These are phyloP conservation scores for Chrysogorgia sp. DNA, from an alignment of 92 coral and sea anemone species.

Conservation along the genomic window DNA sequence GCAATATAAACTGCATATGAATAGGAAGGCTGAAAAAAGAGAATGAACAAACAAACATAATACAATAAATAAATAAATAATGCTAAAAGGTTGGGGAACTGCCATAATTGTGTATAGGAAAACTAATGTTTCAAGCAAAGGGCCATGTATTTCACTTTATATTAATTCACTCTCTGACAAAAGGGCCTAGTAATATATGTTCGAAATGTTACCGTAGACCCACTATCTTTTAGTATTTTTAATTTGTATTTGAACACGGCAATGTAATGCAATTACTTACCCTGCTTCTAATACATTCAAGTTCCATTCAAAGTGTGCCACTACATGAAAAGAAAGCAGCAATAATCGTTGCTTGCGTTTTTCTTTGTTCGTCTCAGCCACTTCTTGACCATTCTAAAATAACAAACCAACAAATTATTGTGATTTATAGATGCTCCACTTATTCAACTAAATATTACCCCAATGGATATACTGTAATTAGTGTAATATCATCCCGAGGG, in stretches of 20 bases:
- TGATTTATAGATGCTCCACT: neutral
- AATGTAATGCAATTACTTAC: conserved; percentile 43
- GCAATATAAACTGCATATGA: conserved; percentile 77
- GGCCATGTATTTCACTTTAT: too few relatives aligned
- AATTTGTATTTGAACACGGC: neutral
- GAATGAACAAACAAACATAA: neutral
- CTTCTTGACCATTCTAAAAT: conserved; percentile 44
- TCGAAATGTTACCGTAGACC: too few relatives aligned
- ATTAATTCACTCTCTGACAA: too few relatives aligned
- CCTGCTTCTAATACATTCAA: conserved; percentile 80
- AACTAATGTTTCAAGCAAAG: too few relatives aligned
- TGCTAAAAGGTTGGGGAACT: too few relatives aligned
- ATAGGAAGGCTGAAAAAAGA: conserved; percentile 71
- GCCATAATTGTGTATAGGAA: too few relatives aligned
- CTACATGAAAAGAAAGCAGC: conserved; percentile 76
- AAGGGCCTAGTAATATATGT: neutral
- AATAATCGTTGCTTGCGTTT: conserved; percentile 62
- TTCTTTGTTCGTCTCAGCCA: conserved; percentile 44
- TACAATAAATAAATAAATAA: neutral
- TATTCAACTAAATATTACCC: neutral
- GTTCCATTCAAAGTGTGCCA: conserved; percentile 81
- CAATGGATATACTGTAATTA: too few relatives aligned
- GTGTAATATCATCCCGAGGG: too few relatives aligned
- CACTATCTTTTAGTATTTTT: neutral
- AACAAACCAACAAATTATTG: neutral